These are phyloP conservation scores for Peromyscus leucopus DNA, from an alignment of 2,113 vertebrate species.

Conservation along the genomic window DNA sequence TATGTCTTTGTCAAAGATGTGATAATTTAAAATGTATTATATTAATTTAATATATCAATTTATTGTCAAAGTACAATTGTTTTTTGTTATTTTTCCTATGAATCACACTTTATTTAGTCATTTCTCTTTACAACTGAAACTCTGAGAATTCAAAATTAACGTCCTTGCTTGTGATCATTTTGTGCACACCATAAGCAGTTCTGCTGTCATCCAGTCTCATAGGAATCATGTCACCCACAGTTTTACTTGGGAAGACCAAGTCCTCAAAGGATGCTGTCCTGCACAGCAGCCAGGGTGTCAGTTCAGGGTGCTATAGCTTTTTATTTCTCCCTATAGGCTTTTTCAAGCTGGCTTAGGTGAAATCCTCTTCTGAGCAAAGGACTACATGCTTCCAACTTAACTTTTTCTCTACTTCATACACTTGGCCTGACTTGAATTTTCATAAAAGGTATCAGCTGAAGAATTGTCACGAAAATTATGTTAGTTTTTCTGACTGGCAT, in stretches of 20 bases:
- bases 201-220: constrained; percentile 98
- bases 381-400: constrained; percentile 99
- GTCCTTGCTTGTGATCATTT: constrained; percentile 98
- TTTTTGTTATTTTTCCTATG: constrained; percentile 34
- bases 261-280: constrained; percentile 97
- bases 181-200: constrained; percentile 98
- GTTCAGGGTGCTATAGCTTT: constrained; percentile 98
- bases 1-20: background rate
- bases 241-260: constrained; percentile 98
- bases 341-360: constrained; percentile 98
- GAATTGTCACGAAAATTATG: constrained; percentile 98
- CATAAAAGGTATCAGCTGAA: constrained; percentile 98
- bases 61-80: background rate
- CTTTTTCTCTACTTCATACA: constrained; percentile 98
- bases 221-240: constrained; percentile 97
- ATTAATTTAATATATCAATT: background rate
- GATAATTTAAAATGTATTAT: background rate
- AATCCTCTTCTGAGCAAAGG: constrained; percentile 99
- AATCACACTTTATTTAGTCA: constrained; percentile 93
- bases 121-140: constrained; percentile 96
- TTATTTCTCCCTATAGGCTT: constrained; percentile 95
- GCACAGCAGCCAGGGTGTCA: constrained; percentile 95
- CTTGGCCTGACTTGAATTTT: constrained; percentile 97
- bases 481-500: constrained; percentile 96
- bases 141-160: constrained; percentile 99